Percentiles rank a stretch among this genome's conserved stretches.
phyloP scores from a whole-genome alignment of 2,888 invertebrate species.

The Oligia strigilis region DNA sequence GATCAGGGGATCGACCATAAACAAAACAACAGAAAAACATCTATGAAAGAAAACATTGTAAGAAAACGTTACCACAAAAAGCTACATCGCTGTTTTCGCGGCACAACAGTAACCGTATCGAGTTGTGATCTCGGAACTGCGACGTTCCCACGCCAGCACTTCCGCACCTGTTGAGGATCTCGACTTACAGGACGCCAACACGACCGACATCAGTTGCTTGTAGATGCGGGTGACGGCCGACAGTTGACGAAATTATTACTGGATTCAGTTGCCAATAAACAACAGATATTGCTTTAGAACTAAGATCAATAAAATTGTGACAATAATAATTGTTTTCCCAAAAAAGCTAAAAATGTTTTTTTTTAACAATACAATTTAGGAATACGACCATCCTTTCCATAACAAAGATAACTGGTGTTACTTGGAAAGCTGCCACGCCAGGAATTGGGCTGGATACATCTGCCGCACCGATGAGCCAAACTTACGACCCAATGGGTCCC shows the following conservation, averaged over 20 bases:
- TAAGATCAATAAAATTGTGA: no score
- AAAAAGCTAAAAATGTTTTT: no score
- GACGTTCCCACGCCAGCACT: conserved; percentile 72
- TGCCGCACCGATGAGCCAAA: no score
- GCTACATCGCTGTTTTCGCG: not conserved
- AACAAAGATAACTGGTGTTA: no score
- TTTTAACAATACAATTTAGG: no score
- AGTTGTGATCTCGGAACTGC: conserved; percentile 67
- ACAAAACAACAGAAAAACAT: not conserved
- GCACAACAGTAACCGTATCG: conserved; percentile 56
- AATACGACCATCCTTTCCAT: no score
- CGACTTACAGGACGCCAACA: conserved; percentile 69
- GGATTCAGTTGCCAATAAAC: not conserved
- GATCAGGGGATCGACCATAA: no score
- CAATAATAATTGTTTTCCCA: no score
- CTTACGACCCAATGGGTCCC: no score
- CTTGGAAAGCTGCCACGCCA: no score
- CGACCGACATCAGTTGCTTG: conserved; percentile 29
- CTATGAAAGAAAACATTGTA: not conserved
- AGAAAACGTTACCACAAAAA: not conserved
- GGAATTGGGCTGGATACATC: no score
- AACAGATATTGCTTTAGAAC: not conserved
- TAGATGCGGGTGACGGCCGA: not conserved
- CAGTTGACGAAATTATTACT: not conserved
- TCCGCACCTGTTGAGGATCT: conserved; percentile 73